A percentile compares a stretch with the other conserved stretches of the same genome.
phyloP scores from a whole-genome alignment of 1,140 invertebrate genomes.

The Drosophila subobscura region DNA sequence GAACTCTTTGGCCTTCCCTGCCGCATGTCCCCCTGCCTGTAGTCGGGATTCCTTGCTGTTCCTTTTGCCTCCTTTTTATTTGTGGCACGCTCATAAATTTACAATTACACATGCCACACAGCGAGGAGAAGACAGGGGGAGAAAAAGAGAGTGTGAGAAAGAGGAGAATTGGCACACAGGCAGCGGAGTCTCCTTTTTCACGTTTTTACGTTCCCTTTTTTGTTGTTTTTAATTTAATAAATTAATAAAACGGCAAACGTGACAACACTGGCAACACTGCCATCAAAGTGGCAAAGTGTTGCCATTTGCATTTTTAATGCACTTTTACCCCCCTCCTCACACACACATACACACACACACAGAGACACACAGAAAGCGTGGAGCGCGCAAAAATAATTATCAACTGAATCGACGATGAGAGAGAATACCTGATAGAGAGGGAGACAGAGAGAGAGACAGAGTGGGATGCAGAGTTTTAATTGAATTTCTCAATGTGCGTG shows the following conservation, averaged over 20 bases:
- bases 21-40: conserved; percentile 7
- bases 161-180: conserved; percentile 8
- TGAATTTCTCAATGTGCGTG: conserved; percentile 74
- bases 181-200: conserved; percentile 15
- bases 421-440: conserved; percentile 37
- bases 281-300: conserved; percentile 82
- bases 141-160: not conserved
- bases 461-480: conserved; percentile 48
- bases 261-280: conserved; percentile 69
- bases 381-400: conserved; percentile 79
- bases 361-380: too few relatives aligned
- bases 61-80: conserved; percentile 42
- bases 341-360: too few relatives aligned
- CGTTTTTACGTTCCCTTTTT: conserved; percentile 31
- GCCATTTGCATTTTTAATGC: conserved; percentile 82
- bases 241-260: conserved; percentile 81
- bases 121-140: conserved; percentile 19
- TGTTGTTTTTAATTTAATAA: conserved; percentile 77
- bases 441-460: conserved; percentile 1
- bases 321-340: conserved; percentile 59
- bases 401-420: conserved; percentile 79
- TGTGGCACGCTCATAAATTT: conserved; percentile 70
- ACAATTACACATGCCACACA: conserved; percentile 68
- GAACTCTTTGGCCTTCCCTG: conserved; percentile 56
- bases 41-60: conserved; percentile 10